Conservation (phyloP, 1,140 invertebrate genomes). For the Probaryconus sp. region DNA sequence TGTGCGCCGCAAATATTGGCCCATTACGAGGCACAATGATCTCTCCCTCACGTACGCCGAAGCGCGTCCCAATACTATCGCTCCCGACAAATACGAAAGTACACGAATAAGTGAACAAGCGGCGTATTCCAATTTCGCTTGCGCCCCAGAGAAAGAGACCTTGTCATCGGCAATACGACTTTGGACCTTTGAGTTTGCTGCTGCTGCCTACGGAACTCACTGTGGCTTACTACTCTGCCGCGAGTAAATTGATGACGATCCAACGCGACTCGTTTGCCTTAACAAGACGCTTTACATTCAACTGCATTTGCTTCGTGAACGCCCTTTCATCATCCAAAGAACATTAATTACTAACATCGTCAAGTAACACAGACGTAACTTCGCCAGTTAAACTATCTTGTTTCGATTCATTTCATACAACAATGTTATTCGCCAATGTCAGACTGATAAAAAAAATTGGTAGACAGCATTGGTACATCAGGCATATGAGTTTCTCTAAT, state of each 20-base stretch:
- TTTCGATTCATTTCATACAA: no score
- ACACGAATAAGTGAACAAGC: slow-evolving; percentile 56
- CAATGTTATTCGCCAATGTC: no score
- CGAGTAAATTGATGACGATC: slow-evolving; percentile 55
- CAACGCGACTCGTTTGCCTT: slow-evolving; percentile 47
- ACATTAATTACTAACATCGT: slow-evolving; percentile 50
- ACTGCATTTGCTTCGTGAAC: slow-evolving; percentile 28
- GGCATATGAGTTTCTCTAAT: no score
- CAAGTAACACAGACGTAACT: slow-evolving; percentile 26
- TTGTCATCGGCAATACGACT: slow-evolving; percentile 47
- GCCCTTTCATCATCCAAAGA: slow-evolving; percentile 45
- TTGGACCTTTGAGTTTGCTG: slow-evolving; percentile 42
- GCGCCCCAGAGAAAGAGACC: slow-evolving; percentile 33
- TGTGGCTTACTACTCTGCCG: slow-evolving; percentile 24
- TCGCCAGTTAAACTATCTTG: not conserved
- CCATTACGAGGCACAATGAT: slow-evolving; percentile 56
- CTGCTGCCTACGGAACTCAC: slow-evolving; percentile 10
- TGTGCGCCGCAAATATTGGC: slow-evolving; percentile 57
- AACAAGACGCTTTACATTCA: slow-evolving; percentile 57
- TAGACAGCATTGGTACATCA: no score
- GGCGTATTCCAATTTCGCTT: slow-evolving; percentile 49
- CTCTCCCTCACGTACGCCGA: slow-evolving; percentile 12
- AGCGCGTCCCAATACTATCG: slow-evolving; percentile 47
- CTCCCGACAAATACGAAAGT: slow-evolving; percentile 41
- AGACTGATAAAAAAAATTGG: no score